phyloP scores from a whole-genome alignment of 2,888 invertebrate species.

The Sinohyriopsis cumingii region DNA sequence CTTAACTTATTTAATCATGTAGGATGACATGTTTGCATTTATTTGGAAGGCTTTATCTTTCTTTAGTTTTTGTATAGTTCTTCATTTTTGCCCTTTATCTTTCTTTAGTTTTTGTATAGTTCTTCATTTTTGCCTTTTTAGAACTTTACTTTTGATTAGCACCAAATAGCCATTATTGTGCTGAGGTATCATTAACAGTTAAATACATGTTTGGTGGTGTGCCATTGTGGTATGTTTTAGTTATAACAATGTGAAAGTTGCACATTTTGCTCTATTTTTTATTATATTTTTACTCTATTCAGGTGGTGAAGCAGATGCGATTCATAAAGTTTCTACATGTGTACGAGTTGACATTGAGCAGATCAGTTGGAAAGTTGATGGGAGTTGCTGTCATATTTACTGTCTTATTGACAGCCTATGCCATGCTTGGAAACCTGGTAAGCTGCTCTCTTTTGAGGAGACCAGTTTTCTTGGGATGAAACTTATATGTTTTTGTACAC shows the following conservation, averaged over 20 bases:
- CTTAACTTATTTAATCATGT: too few species aligned
- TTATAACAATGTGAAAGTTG: background rate
- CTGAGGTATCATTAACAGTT: background rate
- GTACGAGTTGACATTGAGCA: conserved; percentile 67
- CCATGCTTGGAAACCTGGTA: conserved; percentile 67
- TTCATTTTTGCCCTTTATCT: too few species aligned
- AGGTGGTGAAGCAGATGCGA: conserved; percentile 70
- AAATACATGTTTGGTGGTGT: background rate
- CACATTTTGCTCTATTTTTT: too few species aligned
- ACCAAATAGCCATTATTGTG: too few species aligned
- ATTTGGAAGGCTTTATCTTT: too few species aligned
- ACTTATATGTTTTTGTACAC: background rate
- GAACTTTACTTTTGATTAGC: too few species aligned
- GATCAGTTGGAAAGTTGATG: conserved; percentile 62
- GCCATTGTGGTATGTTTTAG: background rate
- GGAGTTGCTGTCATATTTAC: conserved; percentile 70
- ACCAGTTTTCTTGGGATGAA: background rate
- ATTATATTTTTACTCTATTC: conserved; percentile 7
- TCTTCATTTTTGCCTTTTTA: too few species aligned
- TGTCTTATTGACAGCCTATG: conserved; percentile 61
- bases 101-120: too few species aligned
- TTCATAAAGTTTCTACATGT: conserved; percentile 71
- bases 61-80: too few species aligned
- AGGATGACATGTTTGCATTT: too few species aligned
- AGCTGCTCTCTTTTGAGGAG: background rate